Conservation (phyloP, 1,140 invertebrate species). For the Patella vulgata region DNA sequence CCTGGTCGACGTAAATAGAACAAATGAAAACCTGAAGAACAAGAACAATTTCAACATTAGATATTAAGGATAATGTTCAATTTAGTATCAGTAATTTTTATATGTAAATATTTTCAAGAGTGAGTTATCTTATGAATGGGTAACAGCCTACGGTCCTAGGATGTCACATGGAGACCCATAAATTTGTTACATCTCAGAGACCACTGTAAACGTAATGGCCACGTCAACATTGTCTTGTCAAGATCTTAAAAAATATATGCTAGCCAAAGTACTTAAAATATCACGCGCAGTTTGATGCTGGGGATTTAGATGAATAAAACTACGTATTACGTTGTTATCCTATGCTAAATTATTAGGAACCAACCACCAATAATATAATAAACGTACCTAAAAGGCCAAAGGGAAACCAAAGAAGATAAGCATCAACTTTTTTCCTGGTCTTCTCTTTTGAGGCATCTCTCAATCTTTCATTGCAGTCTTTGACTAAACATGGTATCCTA, state of each 20-base stretch:
- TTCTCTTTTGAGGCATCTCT: neutral
- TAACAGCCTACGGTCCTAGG: too few species aligned
- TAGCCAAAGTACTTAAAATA: too few species aligned
- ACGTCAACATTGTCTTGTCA: too few species aligned
- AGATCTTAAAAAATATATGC: too few species aligned
- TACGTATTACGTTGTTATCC: too few species aligned
- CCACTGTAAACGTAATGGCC: too few species aligned
- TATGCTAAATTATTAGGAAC: too few species aligned
- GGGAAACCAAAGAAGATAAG: neutral
- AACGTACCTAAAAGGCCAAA: neutral
- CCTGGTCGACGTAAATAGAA: conserved; percentile 46
- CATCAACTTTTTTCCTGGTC: neutral
- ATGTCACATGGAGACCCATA: too few species aligned
- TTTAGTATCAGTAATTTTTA: neutral
- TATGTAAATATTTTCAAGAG: neutral
- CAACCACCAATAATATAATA: neutral
- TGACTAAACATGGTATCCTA: conserved; percentile 48
- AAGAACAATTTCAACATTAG: too few species aligned
- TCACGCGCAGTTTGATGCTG: too few species aligned
- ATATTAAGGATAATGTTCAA: neutral
- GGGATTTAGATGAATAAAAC: too few species aligned
- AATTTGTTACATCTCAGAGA: too few species aligned
- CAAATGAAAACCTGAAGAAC: conserved; percentile 35
- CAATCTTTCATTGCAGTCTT: conserved; percentile 23
- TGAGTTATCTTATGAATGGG: neutral